Evolutionary conservation across 1,140 invertebrate species (phyloP), one percentile per base, ranked within the genome.

Genomic region (Papilio polytes): DNA sequence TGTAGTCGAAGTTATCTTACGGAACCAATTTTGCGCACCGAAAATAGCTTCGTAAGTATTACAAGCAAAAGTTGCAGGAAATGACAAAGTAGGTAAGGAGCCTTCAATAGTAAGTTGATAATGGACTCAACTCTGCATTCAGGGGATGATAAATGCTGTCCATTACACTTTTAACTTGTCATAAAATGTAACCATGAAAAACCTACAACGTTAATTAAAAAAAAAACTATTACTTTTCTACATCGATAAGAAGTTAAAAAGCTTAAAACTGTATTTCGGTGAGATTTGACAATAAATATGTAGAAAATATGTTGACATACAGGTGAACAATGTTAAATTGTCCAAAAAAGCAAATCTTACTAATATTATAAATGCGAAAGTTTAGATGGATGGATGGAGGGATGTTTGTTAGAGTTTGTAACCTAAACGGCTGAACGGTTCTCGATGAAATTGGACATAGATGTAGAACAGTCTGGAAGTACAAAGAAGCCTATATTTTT

Each of bases 1-100:
- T 36, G 12, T 26, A 6, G 22, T 31, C 20, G 13, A 70, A 70
- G 63, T 31, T 70, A 31, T 26, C 8, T 31, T 3, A 2, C 63
- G 26, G 26, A 31, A 70, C 63, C 26, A 70, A 70, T 70, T 31
- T 31, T 70, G 26, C 26, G 63, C 20, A 70, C 63, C 63, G 63
- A 70, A 70, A 70, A 70, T 70, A 12, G 13, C 63, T 70, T 31
- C 63, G 63, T 70, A 70, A 70, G 26, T 70, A 70, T 70, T 70
- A 70, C 63, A 70, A 6, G 63, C 63, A 15, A 18, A 36, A 70
- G 26, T 31, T 70, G 12, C 26, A 31, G 63, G 26, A 70, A 70
- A 70, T 70, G 63, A 70, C 26, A 70, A 70, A 70, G 63, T 70
- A 70, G 26, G 63, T 70, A 70, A 63, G 22, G 22, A 26, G 63